Conservation (phyloP, 2,888 invertebrate genomes). For the Oligia strigilis region DNA sequence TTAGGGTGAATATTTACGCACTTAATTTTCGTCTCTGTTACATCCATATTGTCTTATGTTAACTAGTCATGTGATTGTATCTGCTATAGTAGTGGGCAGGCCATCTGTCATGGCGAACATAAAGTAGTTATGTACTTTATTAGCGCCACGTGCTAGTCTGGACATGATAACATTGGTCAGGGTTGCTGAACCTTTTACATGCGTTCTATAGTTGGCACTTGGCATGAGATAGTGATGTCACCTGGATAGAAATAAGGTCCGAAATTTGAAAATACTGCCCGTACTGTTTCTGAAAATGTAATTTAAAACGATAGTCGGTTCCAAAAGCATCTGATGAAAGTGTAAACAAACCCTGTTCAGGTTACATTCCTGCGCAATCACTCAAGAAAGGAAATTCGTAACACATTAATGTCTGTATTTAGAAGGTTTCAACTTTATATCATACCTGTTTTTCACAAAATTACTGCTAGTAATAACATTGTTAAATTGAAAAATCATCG, state of each 20-base stretch:
- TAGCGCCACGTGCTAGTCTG: slow-evolving; percentile 35
- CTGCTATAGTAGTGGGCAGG: background rate
- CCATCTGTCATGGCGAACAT: slow-evolving; percentile 47
- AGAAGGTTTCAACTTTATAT: background rate
- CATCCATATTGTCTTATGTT: background rate
- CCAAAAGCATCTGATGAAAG: background rate
- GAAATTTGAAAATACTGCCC: background rate
- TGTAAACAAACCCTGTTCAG: background rate
- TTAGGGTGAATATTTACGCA: background rate
- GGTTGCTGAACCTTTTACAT: slow-evolving; percentile 45
- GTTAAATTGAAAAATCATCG: background rate
- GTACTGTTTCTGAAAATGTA: background rate
- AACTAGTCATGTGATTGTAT: background rate
- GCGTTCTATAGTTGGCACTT: slow-evolving; percentile 19
- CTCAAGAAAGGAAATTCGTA: background rate
- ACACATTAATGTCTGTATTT: background rate
- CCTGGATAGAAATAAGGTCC: background rate
- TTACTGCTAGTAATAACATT: background rate
- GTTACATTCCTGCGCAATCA: background rate
- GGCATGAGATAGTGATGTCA: slow-evolving; percentile 6
- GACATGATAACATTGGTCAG: slow-evolving; percentile 21
- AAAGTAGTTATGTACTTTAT: slow-evolving; percentile 25
- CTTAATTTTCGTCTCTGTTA: background rate
- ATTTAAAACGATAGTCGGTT: background rate
- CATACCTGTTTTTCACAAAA: background rate